Percentiles rank a stretch among this genome's conserved stretches.
Conservation (phyloP, 2,888 invertebrate species). For the Rhogogaster chlorosoma region DNA sequence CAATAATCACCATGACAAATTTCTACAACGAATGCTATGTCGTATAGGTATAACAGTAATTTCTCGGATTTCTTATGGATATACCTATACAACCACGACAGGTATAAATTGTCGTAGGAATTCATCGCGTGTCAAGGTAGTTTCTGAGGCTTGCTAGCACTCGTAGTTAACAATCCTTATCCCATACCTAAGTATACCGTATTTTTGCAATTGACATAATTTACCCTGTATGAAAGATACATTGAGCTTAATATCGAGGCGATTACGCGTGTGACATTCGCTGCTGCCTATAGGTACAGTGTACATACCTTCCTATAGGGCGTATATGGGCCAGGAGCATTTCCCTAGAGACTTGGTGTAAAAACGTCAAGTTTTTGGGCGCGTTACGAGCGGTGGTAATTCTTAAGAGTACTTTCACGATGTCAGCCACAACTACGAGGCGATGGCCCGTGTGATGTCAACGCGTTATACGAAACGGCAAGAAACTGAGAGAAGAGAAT, state of each 20-base stretch:
- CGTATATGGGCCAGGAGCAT: neutral
- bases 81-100: neutral
- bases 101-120: neutral
- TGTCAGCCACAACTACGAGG: slow-evolving; percentile 35
- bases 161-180: neutral
- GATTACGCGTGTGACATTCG: neutral
- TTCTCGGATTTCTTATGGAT: neutral
- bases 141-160: neutral
- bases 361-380: neutral
- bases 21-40: neutral
- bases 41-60: neutral
- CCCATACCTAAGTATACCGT: neutral
- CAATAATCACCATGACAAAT: neutral
- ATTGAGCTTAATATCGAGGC: neutral
- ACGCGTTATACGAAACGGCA: slow-evolving; percentile 7
- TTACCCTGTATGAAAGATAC: neutral
- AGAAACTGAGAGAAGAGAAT: slow-evolving; percentile 21
- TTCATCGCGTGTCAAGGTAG: neutral
- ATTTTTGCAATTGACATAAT: neutral
- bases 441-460: slow-evolving; percentile 39
- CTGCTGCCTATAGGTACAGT: neutral
- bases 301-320: too few species aligned
- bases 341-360: slow-evolving; percentile 16
- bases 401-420: slow-evolving; percentile 25
- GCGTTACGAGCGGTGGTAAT: slow-evolving; percentile 24